Evolutionary conservation across 2,888 invertebrate genomes (phyloP).

Genomic region (Asteroscopus sphinx): DNA sequence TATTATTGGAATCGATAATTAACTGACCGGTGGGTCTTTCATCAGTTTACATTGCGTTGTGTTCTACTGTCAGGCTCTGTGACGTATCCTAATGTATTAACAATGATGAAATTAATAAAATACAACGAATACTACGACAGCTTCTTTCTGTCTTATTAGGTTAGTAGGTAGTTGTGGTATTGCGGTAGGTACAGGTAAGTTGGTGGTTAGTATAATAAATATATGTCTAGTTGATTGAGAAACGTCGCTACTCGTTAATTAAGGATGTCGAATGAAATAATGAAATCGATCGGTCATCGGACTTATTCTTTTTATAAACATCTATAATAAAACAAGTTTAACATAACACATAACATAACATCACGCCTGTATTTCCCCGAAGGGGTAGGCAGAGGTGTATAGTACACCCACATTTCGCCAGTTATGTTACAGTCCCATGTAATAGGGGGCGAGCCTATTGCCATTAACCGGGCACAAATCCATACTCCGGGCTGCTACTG

Average conservation of each 20-base stretch:
- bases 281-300: neutral
- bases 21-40: conserved; percentile 26
- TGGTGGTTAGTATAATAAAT: conserved; percentile 17
- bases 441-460: no score
- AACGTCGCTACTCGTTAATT: conserved; percentile 10
- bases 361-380: no score
- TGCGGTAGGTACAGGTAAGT: neutral
- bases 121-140: conserved; percentile 7
- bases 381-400: no score
- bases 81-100: conserved; percentile 12
- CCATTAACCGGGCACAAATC: no score
- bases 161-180: conserved; percentile 25
- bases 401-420: no score
- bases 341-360: no score
- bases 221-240: conserved; percentile 5
- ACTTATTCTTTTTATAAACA: no score
- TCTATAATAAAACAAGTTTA: no score
- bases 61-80: conserved; percentile 14
- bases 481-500: no score
- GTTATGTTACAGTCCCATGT: no score
- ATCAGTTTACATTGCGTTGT: conserved; percentile 21
- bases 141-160: conserved; percentile 6
- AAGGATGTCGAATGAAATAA: conserved; percentile 5
- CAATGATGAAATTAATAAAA: conserved; percentile 8
- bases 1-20: conserved; percentile 46